A percentile compares a stretch with the other conserved stretches of the same genome.
phyloP scores from a whole-genome alignment of 2,888 invertebrate species.

The Mechanitis mazaeus region DNA sequence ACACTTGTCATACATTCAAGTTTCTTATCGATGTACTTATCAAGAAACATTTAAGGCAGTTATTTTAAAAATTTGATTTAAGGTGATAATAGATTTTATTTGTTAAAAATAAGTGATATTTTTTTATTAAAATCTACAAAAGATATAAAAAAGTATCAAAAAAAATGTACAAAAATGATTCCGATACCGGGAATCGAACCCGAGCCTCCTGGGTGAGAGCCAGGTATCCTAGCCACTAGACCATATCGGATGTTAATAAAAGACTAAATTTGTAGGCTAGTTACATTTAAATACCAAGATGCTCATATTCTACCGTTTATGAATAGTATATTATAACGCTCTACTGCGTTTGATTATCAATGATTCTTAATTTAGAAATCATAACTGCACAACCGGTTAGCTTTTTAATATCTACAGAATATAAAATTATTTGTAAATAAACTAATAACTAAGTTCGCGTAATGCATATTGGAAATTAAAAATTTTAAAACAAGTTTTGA shows the following conservation, averaged over 20 bases:
- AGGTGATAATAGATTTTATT: background rate
- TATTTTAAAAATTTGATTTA: background rate
- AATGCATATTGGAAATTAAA: no score
- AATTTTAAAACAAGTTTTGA: no score
- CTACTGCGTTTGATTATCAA: no score
- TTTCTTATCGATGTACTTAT: no score
- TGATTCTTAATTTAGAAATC: no score
- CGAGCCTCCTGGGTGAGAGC: constrained; percentile 83
- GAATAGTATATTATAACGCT: no score
- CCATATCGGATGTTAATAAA: constrained; percentile 68
- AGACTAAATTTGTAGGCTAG: background rate
- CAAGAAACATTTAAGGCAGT: no score
- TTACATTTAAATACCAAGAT: background rate
- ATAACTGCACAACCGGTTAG: no score
- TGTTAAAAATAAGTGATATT: constrained; percentile 4
- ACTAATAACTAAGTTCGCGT: no score
- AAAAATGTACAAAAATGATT: constrained; percentile 2
- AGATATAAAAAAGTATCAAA: background rate
- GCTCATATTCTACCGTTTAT: no score
- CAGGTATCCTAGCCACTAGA: constrained; percentile 83
- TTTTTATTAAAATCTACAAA: background rate
- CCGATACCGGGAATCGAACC: constrained; percentile 81
- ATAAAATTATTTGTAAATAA: no score
- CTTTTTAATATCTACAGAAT: no score
- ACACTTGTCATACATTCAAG: background rate